phyloP scores from a whole-genome alignment of 2,113 vertebrate species.

The Eulemur rufifrons region DNA sequence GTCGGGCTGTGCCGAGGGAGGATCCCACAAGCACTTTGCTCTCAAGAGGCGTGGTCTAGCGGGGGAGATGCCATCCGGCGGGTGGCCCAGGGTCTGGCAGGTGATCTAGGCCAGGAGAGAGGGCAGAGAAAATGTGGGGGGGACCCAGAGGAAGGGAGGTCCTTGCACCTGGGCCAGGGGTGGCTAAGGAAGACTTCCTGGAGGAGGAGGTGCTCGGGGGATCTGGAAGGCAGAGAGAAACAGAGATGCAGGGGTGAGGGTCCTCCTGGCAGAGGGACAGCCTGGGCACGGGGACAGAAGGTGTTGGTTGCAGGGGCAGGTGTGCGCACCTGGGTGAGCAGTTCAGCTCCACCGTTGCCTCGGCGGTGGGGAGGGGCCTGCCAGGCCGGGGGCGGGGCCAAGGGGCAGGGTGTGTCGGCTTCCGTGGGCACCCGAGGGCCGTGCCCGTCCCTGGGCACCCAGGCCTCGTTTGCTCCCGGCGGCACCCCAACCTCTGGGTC shows the following conservation, averaged over 20 bases:
- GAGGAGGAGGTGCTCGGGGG: neutral
- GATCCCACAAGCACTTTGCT: neutral
- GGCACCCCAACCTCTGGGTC: neutral
- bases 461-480: accelerated
- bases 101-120: neutral
- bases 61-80: accelerated
- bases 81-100: neutral
- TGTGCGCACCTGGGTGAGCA: accelerated
- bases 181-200: neutral
- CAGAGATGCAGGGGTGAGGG: neutral
- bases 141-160: neutral
- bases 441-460: neutral
- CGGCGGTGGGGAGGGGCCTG: no score
- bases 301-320: neutral
- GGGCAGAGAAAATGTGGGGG: neutral
- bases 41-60: neutral
- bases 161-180: no score
- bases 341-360: neutral
- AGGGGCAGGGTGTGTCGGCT: neutral
- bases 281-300: no score
- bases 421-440: no score
- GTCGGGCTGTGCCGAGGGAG: neutral
- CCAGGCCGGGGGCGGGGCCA: neutral
- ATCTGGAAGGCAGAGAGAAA: neutral
- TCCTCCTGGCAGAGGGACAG: neutral